Conservation (phyloP, 2,888 invertebrate species). For the Caenorhabditis zanzibari region DNA sequence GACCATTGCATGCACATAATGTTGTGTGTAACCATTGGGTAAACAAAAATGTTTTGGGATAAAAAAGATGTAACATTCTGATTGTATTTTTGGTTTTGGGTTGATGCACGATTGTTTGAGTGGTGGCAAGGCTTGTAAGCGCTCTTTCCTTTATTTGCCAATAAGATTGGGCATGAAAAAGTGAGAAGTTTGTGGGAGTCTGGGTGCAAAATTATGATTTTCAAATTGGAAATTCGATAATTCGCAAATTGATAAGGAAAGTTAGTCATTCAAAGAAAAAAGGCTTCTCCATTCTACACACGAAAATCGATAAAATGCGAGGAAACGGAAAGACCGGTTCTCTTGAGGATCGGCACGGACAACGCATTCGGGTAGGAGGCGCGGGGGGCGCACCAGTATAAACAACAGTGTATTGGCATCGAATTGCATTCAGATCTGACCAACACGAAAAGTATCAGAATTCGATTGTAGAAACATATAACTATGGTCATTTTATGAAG, state of each 20-base stretch:
- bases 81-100: constrained; percentile 36
- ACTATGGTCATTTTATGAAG: too few relatives aligned
- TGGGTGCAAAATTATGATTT: not conserved
- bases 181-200: not conserved
- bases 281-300: constrained; percentile 6
- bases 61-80: constrained; percentile 47
- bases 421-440: constrained; percentile 19
- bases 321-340: constrained; percentile 49
- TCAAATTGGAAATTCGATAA: not conserved
- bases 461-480: too few relatives aligned
- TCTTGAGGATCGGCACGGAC: constrained; percentile 53
- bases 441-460: not conserved
- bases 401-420: constrained; percentile 20
- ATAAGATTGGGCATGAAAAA: constrained; percentile 32
- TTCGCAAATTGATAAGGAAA: not conserved
- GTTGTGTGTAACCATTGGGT: constrained; percentile 14
- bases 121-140: constrained; percentile 9
- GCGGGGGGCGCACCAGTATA: constrained; percentile 26
- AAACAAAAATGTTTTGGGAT: constrained; percentile 34
- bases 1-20: constrained; percentile 12
- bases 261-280: not conserved
- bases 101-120: constrained; percentile 39
- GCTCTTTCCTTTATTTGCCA: constrained; percentile 27
- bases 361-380: constrained; percentile 21
- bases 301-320: constrained; percentile 48